Percentiles rank a stretch among this genome's conserved stretches.
Evolutionary conservation across 2,797 vertebrate genomes (phyloP).

Genomic region (Serranus cabrilla): DNA sequence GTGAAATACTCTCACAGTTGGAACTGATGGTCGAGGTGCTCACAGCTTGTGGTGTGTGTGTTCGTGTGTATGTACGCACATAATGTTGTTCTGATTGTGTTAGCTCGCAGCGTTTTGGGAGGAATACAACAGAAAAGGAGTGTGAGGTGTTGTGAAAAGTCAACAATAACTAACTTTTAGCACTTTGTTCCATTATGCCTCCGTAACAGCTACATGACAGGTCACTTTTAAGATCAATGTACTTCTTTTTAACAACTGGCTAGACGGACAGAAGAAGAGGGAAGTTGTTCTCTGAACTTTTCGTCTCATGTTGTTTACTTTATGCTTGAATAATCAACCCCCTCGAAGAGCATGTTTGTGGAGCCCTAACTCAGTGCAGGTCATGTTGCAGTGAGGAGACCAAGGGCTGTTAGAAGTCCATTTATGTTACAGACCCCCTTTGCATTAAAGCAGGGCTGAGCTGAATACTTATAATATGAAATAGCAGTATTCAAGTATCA

Average conservation of each 20-base stretch:
- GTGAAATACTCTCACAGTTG: constrained; percentile 75
- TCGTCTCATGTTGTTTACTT: constrained; percentile 32
- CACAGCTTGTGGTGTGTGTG: constrained; percentile 60
- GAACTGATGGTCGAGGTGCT: constrained; percentile 56
- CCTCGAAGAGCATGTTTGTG: background rate
- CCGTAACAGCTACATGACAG: background rate
- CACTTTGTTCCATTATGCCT: background rate
- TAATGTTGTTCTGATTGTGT: constrained; percentile 54
- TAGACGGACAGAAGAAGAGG: constrained; percentile 4
- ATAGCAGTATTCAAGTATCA: no score
- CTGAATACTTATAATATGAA: no score
- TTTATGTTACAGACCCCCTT: background rate
- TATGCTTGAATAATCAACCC: constrained; percentile 5
- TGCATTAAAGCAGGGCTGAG: no score
- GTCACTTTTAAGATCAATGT: background rate
- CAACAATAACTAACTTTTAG: constrained; percentile 20
- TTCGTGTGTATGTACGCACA: constrained; percentile 39
- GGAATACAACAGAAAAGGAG: background rate
- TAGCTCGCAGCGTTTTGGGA: constrained; percentile 9
- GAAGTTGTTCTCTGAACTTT: background rate
- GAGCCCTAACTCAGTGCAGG: background rate
- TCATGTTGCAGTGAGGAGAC: background rate
- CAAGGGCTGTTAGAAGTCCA: background rate
- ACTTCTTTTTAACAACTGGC: constrained; percentile 3
- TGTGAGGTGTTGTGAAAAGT: constrained; percentile 9